Conservation (phyloP, 2,113 vertebrate genomes). For the Maylandia zebra region DNA sequence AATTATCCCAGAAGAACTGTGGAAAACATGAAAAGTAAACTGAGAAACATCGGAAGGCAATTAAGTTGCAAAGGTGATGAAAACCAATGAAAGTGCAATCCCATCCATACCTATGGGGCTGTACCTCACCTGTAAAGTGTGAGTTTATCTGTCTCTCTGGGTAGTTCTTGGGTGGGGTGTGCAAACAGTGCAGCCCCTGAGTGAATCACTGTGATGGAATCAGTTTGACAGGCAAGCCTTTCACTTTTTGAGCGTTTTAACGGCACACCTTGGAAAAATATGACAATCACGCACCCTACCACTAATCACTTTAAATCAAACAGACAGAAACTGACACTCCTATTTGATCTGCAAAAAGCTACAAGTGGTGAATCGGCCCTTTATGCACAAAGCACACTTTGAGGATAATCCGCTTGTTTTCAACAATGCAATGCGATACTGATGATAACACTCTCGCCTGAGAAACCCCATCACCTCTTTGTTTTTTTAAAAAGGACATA, state of each 20-base stretch:
- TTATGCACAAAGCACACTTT: background rate
- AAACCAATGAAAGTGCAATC: background rate
- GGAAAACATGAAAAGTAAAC: background rate
- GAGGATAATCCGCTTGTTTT: background rate
- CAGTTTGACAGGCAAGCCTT: background rate
- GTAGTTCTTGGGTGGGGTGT: slow-evolving; percentile 1
- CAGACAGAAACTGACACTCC: background rate
- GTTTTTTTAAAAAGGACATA: background rate
- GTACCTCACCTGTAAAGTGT: background rate
- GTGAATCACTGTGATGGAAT: slow-evolving; percentile 16
- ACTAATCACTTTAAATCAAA: background rate
- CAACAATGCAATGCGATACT: background rate
- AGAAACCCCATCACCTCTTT: background rate
- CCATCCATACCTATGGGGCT: background rate
- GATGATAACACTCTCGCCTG: background rate
- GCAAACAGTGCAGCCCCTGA: background rate
- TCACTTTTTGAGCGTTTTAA: background rate
- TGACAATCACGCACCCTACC: background rate
- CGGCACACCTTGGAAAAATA: background rate
- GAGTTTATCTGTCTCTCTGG: background rate
- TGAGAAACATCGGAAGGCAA: background rate
- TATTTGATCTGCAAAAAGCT: background rate
- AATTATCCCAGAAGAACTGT: background rate
- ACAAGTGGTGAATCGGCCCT: background rate
- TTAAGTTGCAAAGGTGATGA: background rate